Conservation (phyloP, 2,113 vertebrate genomes). For the Australoheros scitulus region DNA sequence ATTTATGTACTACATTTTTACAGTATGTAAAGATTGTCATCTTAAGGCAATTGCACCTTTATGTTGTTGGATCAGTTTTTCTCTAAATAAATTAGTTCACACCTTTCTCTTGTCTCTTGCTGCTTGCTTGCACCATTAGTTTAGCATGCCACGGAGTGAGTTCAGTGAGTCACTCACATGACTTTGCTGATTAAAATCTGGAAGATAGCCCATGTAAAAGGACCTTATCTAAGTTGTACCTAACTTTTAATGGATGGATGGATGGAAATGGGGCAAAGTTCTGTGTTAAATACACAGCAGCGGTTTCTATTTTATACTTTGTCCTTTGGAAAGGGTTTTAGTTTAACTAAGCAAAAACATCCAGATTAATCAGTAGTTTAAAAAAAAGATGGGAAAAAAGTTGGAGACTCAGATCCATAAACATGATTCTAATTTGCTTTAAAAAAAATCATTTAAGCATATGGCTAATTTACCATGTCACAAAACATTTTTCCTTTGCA, state of each 20-base stretch:
- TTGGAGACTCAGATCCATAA: neutral
- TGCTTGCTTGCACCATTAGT: slow-evolving; percentile 3
- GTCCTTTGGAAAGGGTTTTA: neutral
- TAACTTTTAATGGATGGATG: neutral
- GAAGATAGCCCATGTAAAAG: neutral
- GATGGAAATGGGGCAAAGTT: neutral
- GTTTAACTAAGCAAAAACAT: neutral
- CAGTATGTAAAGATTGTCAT: slow-evolving; percentile 12
- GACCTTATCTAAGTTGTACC: neutral
- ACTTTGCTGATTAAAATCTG: neutral
- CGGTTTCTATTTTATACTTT: neutral
- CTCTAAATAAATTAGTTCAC: slow-evolving; percentile 55
- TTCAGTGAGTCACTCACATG: neutral
- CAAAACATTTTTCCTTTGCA: neutral
- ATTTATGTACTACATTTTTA: neutral
- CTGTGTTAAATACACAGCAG: neutral
- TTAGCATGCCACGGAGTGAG: neutral
- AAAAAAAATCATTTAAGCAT: neutral
- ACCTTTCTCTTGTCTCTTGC: neutral
- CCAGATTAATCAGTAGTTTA: neutral
- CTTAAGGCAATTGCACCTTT: neutral
- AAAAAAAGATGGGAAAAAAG: too few species aligned
- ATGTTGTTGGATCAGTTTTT: slow-evolving; percentile 7
- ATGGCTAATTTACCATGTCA: neutral
- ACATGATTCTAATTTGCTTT: neutral